Percentiles rank a stretch among this genome's conserved stretches.
phyloP scores from a whole-genome alignment of 2,888 invertebrate genomes.

The Hyposoter dolosus region DNA sequence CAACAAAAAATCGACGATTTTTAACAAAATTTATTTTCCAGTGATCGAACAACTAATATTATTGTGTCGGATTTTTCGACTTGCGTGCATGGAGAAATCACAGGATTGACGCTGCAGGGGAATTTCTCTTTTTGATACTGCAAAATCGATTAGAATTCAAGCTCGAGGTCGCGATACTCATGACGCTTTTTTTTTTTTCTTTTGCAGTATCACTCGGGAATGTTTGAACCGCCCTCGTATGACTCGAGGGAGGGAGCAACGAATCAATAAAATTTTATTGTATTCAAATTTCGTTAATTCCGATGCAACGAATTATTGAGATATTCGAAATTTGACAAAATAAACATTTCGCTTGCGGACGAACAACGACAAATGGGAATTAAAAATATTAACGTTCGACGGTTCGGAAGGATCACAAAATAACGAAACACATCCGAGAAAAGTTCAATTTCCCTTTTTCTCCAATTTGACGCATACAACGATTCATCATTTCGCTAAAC shows the following conservation, averaged over 20 bases:
- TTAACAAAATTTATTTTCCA: no score
- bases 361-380: not conserved
- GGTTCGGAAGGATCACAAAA: not conserved
- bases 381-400: not conserved
- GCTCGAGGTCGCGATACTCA: constrained; percentile 1
- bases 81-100: not conserved
- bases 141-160: constrained; percentile 7
- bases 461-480: not conserved
- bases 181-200: not conserved
- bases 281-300: not conserved
- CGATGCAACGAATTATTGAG: not conserved
- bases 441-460: not conserved
- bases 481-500: not conserved
- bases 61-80: not conserved
- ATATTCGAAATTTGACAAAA: not conserved
- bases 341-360: not conserved
- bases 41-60: not conserved
- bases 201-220: not conserved
- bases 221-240: not conserved
- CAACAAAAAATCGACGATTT: no score
- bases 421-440: not conserved
- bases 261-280: not conserved
- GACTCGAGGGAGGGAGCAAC: not conserved
- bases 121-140: not conserved
- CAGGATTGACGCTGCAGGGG: not conserved